phyloP scores from a whole-genome alignment of 2,113 vertebrate species.

The Noturus placidus region DNA sequence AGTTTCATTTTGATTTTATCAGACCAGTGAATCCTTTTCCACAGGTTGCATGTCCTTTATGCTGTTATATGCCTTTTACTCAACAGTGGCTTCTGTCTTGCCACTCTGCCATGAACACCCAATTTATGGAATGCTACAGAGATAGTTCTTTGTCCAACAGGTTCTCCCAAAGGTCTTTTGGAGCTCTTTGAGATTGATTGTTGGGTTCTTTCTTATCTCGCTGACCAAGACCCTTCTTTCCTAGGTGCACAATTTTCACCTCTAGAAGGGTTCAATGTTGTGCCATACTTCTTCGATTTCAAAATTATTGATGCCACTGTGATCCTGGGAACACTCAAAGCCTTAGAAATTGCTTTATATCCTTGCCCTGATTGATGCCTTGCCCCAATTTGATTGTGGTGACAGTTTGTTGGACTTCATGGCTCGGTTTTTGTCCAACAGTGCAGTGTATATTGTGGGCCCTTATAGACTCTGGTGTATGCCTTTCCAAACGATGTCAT shows the following conservation, averaged over 20 bases:
- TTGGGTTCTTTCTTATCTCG: not conserved
- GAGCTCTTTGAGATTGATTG: not conserved
- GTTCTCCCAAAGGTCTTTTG: not conserved
- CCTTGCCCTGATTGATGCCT: too few species aligned
- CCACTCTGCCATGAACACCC: not conserved
- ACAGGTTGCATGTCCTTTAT: not conserved
- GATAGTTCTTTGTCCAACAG: not conserved
- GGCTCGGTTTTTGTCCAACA: not conserved
- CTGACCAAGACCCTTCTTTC: too few species aligned
- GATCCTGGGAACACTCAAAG: not conserved
- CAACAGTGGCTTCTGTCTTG: not conserved
- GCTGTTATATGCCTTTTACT: not conserved
- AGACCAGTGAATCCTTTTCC: not conserved
- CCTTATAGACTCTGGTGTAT: not conserved
- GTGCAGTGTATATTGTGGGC: not conserved
- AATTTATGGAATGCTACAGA: not conserved
- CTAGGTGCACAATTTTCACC: too few species aligned
- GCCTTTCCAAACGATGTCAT: not conserved
- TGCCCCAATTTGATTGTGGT: not conserved
- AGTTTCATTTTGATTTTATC: not conserved
- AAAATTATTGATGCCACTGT: not conserved
- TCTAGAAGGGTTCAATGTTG: too few species aligned
- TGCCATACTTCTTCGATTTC: too few species aligned
- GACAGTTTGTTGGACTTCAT: not conserved
- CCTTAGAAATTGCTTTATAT: not conserved